Evolutionary conservation across 2,113 vertebrate genomes (phyloP).

Genomic region (Porphyrio hochstetteri): DNA sequence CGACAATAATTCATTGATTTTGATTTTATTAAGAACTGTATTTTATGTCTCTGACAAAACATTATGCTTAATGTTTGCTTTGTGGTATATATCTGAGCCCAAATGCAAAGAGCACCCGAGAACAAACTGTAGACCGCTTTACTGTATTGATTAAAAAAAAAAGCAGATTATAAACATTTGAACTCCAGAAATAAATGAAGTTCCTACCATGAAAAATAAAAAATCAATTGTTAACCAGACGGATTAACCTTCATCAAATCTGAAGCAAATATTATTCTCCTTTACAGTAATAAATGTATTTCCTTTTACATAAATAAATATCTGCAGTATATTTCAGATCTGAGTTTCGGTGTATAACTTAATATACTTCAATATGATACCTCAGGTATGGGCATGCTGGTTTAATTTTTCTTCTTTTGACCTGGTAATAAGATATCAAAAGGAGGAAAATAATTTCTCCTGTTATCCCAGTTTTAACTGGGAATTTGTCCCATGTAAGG

Average conservation of each 20-base stretch:
- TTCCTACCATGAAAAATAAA: not conserved
- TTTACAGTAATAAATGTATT: not conserved
- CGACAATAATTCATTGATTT: not conserved
- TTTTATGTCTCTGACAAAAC: not conserved
- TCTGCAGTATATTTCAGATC: not conserved
- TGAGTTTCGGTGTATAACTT: not conserved
- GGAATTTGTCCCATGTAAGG: conserved; percentile 8
- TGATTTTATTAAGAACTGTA: not conserved
- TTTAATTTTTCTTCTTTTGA: not conserved
- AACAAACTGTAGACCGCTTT: not conserved
- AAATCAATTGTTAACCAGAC: not conserved
- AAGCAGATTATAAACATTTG: not conserved
- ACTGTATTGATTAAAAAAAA: not conserved
- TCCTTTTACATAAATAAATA: not conserved
- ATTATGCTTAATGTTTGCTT: not conserved
- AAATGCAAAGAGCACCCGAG: not conserved
- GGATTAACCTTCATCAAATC: not conserved
- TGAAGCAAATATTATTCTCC: not conserved
- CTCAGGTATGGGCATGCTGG: not conserved
- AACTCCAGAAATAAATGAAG: not conserved
- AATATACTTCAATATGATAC: not conserved
- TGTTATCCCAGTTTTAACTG: not conserved
- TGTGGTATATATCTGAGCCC: not conserved
- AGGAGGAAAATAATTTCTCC: not conserved
- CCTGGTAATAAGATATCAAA: not conserved